A percentile compares a stretch with the other conserved stretches of the same genome.
Conservation (phyloP, 2,888 invertebrate genomes). For the Steinernema scapterisci region DNA sequence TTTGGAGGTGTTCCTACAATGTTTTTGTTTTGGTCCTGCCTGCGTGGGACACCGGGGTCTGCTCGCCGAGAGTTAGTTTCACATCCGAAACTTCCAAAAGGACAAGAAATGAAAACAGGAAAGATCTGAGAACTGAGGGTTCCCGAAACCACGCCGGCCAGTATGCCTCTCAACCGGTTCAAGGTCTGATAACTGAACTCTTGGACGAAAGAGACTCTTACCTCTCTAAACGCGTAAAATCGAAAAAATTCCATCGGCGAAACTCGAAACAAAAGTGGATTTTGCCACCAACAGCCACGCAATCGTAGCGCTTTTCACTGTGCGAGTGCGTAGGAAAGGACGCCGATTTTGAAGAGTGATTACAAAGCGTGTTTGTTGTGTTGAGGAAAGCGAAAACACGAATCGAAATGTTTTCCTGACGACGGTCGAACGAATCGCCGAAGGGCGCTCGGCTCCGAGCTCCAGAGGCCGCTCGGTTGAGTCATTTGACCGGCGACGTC, state of each 20-base stretch:
- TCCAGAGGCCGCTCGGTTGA: not conserved
- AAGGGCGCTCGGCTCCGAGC: conserved; percentile 1
- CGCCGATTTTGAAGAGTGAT: conserved; percentile 12
- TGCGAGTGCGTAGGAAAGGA: not conserved
- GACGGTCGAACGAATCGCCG: conserved; percentile 17
- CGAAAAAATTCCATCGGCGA: not conserved
- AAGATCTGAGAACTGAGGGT: no score
- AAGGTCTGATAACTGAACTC: no score
- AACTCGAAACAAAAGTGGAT: no score
- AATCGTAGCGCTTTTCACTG: not conserved
- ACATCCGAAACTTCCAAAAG: no score
- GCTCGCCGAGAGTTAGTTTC: no score
- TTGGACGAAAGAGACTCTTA: no score
- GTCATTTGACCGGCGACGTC: conserved; percentile 16
- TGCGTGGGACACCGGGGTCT: no score
- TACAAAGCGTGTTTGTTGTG: conserved; percentile 24
- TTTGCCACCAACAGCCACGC: not conserved
- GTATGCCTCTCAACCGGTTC: no score
- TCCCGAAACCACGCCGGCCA: no score
- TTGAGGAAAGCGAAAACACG: conserved; percentile 21
- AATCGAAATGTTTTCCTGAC: conserved; percentile 24
- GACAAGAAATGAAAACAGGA: no score
- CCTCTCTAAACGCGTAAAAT: not conserved
- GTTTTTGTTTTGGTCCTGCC: no score
- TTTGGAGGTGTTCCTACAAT: no score